Evolutionary conservation across 1,140 invertebrate genomes (phyloP).

Genomic region (Eupristina koningsbergeri): DNA sequence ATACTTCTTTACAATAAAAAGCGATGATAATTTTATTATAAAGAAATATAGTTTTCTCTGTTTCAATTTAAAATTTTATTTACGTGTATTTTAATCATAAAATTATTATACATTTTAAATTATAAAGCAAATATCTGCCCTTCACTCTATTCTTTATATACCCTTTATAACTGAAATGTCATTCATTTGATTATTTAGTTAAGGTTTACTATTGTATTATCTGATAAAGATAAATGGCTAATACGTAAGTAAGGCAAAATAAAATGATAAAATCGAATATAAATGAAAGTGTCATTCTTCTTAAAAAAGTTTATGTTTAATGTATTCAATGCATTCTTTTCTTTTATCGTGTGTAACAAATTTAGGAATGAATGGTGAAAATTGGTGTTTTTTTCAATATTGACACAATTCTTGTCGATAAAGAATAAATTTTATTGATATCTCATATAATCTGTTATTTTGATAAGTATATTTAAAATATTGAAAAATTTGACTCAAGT

Average conservation of each 20-base stretch:
- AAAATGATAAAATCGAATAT: no score
- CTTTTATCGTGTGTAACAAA: neutral
- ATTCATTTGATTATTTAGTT: neutral
- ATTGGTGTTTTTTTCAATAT: conserved; percentile 1
- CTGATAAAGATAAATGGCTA: neutral
- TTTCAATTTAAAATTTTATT: neutral
- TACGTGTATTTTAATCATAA: no score
- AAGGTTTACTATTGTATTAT: neutral
- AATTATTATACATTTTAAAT: neutral
- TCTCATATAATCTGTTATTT: neutral
- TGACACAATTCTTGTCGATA: neutral
- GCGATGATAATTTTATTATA: no score
- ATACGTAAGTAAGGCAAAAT: neutral
- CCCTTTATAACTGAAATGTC: neutral
- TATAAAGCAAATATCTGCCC: neutral
- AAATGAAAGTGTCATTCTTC: no score
- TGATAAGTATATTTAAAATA: neutral
- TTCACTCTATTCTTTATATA: no score
- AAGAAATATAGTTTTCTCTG: neutral
- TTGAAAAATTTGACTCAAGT: no score
- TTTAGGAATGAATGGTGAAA: conserved; percentile 7
- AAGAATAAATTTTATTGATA: conserved; percentile 1
- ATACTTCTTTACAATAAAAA: no score
- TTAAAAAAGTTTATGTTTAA: no score
- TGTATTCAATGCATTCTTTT: neutral